A percentile compares a stretch with the other conserved stretches of the same genome.
These are phyloP conservation scores for Epicampocera succincta DNA, from an alignment of 2,888 invertebrate species.

Conservation along the genomic window DNA sequence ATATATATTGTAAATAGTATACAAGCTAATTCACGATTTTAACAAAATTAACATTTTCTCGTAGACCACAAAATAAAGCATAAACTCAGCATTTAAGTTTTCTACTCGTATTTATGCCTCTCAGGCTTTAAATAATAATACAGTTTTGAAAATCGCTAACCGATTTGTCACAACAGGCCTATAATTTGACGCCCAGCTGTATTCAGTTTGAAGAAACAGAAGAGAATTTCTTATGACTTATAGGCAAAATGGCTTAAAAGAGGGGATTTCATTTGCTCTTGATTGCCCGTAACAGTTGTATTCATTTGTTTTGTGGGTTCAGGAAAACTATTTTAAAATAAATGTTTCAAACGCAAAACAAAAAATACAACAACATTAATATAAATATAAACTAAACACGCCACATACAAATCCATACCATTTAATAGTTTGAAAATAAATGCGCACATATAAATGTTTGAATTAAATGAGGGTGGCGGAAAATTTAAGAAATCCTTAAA, in stretches of 20 bases:
- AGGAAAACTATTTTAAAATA: conserved; percentile 56
- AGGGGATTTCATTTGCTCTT: conserved; percentile 29
- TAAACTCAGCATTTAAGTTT: too few species aligned
- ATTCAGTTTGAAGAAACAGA: conserved; percentile 7
- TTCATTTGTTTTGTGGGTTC: conserved; percentile 67
- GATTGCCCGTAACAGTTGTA: conserved; percentile 62
- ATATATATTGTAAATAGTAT: too few species aligned
- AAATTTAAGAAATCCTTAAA: conserved; percentile 33
- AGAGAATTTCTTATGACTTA: conserved; percentile 16
- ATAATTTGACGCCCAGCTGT: background rate
- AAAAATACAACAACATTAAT: conserved; percentile 38
- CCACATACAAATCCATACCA: conserved; percentile 60
- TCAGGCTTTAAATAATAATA: too few species aligned
- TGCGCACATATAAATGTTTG: conserved; percentile 51
- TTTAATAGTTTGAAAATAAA: conserved; percentile 14
- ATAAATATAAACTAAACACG: conserved; percentile 66
- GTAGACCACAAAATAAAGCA: too few species aligned
- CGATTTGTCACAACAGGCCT: too few species aligned
- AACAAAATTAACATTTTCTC: too few species aligned
- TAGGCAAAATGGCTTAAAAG: background rate
- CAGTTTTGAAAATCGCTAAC: too few species aligned
- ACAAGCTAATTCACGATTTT: too few species aligned
- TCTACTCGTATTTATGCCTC: too few species aligned
- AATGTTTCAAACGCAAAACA: conserved; percentile 48
- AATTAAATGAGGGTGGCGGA: conserved; percentile 42